Conservation (phyloP, 2,888 invertebrate species). For the Drosophila kambysellisi region DNA sequence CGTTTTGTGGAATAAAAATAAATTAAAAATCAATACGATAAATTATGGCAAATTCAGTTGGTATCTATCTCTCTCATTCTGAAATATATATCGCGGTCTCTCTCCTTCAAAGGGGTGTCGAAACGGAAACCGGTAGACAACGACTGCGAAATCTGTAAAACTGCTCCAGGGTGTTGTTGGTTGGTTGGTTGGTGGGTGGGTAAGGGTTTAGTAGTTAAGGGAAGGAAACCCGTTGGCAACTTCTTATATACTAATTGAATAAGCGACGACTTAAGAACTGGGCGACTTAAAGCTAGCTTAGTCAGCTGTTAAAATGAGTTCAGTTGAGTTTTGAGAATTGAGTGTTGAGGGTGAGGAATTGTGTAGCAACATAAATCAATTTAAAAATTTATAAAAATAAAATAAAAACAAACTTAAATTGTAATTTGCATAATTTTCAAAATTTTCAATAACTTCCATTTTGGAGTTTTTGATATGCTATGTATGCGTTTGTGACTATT, state of each 20-base stretch:
- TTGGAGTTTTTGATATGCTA: slow-evolving; percentile 14
- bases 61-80: slow-evolving; percentile 7
- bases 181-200: background rate
- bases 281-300: slow-evolving; percentile 52
- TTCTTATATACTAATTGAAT: slow-evolving; percentile 30
- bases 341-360: slow-evolving; percentile 7
- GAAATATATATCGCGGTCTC: slow-evolving; percentile 4
- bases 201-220: background rate
- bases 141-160: slow-evolving; percentile 24
- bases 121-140: slow-evolving; percentile 23
- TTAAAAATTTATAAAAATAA: slow-evolving; percentile 6
- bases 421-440: slow-evolving; percentile 3
- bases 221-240: slow-evolving; percentile 21
- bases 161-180: background rate
- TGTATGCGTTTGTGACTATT: slow-evolving; percentile 28
- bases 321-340: slow-evolving; percentile 9
- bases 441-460: slow-evolving; percentile 13
- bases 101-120: slow-evolving; percentile 1
- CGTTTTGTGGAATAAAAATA: slow-evolving; percentile 59
- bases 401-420: slow-evolving; percentile 23
- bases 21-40: slow-evolving; percentile 73
- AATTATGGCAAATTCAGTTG: slow-evolving; percentile 57
- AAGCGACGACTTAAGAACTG: slow-evolving; percentile 23
- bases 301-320: slow-evolving; percentile 33
- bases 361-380: slow-evolving; percentile 37